phyloP scores from a whole-genome alignment of 1,140 invertebrate genomes.

The Hylyphantes graminicola region DNA sequence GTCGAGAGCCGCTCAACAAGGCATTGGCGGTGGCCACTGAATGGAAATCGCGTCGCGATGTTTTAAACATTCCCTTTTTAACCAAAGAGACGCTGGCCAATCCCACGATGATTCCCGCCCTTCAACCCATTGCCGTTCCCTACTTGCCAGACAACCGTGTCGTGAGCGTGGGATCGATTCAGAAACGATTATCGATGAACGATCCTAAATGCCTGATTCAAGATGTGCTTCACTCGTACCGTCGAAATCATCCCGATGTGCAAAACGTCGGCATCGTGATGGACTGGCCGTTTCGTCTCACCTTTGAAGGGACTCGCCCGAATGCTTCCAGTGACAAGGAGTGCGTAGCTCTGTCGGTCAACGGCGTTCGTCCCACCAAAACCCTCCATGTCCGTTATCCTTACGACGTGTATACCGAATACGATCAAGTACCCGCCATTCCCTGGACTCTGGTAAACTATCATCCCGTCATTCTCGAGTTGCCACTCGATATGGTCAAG shows the following conservation, averaged over 20 bases:
- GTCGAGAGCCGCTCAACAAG: background rate
- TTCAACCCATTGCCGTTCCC: background rate
- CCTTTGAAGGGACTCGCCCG: background rate
- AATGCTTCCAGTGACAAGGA: background rate
- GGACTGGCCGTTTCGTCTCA: background rate
- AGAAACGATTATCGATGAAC: background rate
- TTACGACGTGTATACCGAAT: background rate
- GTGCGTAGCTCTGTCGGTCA: background rate
- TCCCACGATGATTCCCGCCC: background rate
- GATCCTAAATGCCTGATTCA: background rate
- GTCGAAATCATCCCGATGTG: background rate
- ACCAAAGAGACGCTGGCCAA: background rate
- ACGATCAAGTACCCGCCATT: background rate
- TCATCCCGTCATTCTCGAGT: background rate
- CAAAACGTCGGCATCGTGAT: background rate
- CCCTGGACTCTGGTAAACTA: background rate
- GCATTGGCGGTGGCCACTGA: background rate
- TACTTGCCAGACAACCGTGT: background rate
- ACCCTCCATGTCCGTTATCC: background rate
- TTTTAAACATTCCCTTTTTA: background rate
- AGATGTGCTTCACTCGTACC: background rate
- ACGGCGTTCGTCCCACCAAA: background rate
- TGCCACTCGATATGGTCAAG: background rate
- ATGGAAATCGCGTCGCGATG: conserved; percentile 18
- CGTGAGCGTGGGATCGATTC: background rate